Evolutionary conservation across 2,797 vertebrate genomes (phyloP).

Genomic region (Takifugu ocellatus): DNA sequence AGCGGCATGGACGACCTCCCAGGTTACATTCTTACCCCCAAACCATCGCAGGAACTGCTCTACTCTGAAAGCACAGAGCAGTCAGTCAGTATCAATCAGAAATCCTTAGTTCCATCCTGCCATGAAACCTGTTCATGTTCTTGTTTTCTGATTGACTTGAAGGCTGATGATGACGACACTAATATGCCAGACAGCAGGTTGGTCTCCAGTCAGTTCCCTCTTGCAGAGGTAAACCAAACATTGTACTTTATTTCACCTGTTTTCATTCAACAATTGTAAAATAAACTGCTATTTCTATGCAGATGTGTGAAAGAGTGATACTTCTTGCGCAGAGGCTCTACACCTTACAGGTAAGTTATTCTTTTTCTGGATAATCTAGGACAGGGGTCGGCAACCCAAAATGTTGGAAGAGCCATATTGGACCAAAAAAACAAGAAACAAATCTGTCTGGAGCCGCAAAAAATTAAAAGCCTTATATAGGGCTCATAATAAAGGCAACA

Average conservation of each 20-base stretch:
- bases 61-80: slow-evolving; percentile 54
- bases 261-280: background rate
- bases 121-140: slow-evolving; percentile 6
- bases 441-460: too few species aligned
- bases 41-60: slow-evolving; percentile 57
- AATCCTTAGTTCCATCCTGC: background rate
- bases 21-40: slow-evolving; percentile 42
- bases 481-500: too few species aligned
- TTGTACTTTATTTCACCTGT: background rate
- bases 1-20: slow-evolving; percentile 42
- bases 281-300: too few species aligned
- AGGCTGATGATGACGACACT: slow-evolving; percentile 48
- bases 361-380: too few species aligned
- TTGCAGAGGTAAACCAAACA: slow-evolving; percentile 36
- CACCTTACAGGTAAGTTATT: slow-evolving; percentile 82
- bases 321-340: slow-evolving; percentile 80
- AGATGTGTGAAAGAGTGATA: slow-evolving; percentile 80
- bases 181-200: background rate
- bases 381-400: too few species aligned
- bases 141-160: slow-evolving; percentile 9
- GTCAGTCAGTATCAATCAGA: slow-evolving; percentile 58
- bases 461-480: too few species aligned
- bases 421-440: too few species aligned
- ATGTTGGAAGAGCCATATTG: too few species aligned
- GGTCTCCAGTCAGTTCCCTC: slow-evolving; percentile 5